These are phyloP conservation scores for Hyla sarda DNA, from an alignment of 2,113 vertebrate genomes.

Conservation along the genomic window DNA sequence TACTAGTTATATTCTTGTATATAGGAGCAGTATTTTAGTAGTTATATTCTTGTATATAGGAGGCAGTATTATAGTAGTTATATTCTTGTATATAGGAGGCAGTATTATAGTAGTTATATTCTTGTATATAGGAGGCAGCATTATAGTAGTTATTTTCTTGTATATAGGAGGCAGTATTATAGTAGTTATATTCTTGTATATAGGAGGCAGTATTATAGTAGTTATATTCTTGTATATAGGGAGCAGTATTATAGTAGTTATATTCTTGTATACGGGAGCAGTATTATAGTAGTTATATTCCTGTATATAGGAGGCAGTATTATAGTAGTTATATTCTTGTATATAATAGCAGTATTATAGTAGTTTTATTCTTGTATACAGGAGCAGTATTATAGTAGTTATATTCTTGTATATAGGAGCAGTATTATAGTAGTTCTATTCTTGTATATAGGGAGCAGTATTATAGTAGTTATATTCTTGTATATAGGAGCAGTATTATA, in stretches of 20 bases:
- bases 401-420: background rate
- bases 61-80: background rate
- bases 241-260: slow-evolving; percentile 6
- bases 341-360: background rate
- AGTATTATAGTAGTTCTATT: slow-evolving; percentile 15
- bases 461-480: slow-evolving; percentile 10
- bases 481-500: slow-evolving; percentile 6
- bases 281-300: slow-evolving; percentile 12
- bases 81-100: background rate
- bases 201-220: slow-evolving; percentile 5
- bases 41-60: slow-evolving; percentile 6
- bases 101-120: too few species aligned
- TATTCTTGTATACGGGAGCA: background rate
- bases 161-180: background rate
- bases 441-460: background rate
- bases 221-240: slow-evolving; percentile 1
- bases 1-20: slow-evolving; percentile 2
- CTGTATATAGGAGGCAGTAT: background rate
- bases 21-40: slow-evolving; percentile 6
- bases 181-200: background rate
- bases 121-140: background rate
- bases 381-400: background rate
- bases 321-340: background rate
- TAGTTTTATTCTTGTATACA: background rate
- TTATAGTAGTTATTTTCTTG: too few species aligned